Conservation (phyloP, 2,888 invertebrate genomes). For the Leptinotarsa rubiginosa region DNA sequence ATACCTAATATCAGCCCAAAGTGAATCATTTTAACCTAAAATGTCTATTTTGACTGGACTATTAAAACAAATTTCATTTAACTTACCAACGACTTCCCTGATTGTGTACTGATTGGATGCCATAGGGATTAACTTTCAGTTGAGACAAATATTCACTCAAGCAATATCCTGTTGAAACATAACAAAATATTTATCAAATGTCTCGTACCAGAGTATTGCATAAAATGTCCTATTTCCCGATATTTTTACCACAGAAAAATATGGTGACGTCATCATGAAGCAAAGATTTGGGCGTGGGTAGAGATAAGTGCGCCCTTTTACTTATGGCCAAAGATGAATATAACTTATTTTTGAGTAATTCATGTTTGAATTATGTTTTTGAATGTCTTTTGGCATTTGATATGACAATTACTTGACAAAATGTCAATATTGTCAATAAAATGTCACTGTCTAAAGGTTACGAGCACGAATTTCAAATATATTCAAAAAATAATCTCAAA, state of each 20-base stretch:
- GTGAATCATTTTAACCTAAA: too few relatives aligned
- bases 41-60: not conserved
- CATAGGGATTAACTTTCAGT: slow-evolving; percentile 27
- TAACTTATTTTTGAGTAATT: slow-evolving; percentile 22
- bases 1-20: too few relatives aligned
- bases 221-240: slow-evolving; percentile 20
- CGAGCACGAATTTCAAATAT: slow-evolving; percentile 36
- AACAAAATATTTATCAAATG: slow-evolving; percentile 20
- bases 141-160: not conserved
- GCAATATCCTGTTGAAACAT: slow-evolving; percentile 23
- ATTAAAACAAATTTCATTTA: not conserved
- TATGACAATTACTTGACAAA: slow-evolving; percentile 48
- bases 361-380: slow-evolving; percentile 40
- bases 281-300: slow-evolving; percentile 41
- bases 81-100: slow-evolving; percentile 43
- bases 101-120: slow-evolving; percentile 41
- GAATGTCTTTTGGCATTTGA: slow-evolving; percentile 46
- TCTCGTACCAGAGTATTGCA: not conserved
- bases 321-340: slow-evolving; percentile 28
- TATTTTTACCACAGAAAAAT: slow-evolving; percentile 36
- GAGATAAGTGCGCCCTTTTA: slow-evolving; percentile 29
- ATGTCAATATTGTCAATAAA: slow-evolving; percentile 48
- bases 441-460: slow-evolving; percentile 44
- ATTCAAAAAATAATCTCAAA: slow-evolving; percentile 28
- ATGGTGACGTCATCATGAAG: slow-evolving; percentile 44